These are phyloP conservation scores for Maconellicoccus hirsutus DNA, from an alignment of 1,140 invertebrate genomes.

Conservation along the genomic window DNA sequence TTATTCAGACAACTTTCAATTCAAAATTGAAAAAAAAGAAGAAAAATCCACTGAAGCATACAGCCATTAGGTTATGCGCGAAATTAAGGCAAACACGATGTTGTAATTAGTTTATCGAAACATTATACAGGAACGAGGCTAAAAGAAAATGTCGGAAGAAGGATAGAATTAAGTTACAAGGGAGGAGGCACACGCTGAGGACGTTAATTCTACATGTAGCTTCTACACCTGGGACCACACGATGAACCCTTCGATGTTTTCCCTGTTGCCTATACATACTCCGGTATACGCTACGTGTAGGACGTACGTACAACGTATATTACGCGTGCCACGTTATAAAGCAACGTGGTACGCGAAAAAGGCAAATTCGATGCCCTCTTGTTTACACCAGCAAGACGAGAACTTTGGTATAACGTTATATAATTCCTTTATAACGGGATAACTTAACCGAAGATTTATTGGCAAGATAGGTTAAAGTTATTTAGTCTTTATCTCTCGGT, in stretches of 20 bases:
- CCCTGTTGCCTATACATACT: background rate
- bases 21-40: no score
- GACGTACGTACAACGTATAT: background rate
- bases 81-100: background rate
- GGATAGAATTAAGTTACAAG: background rate
- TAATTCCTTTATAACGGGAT: conserved; percentile 9
- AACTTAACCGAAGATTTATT: conserved; percentile 9
- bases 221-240: background rate
- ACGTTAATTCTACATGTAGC: conserved; percentile 4
- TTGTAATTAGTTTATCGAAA: background rate
- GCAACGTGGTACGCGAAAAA: background rate
- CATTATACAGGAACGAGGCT: background rate
- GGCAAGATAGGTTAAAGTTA: background rate
- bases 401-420: background rate
- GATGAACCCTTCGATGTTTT: background rate
- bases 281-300: no score
- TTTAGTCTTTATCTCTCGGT: background rate
- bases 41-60: no score
- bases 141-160: conserved; percentile 5
- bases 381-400: background rate
- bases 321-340: background rate
- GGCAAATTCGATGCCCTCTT: background rate
- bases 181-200: background rate
- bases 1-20: no score
- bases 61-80: background rate